These are phyloP conservation scores for Dufourea novaeangliae DNA, from an alignment of 1,140 invertebrate species.

Conservation along the genomic window DNA sequence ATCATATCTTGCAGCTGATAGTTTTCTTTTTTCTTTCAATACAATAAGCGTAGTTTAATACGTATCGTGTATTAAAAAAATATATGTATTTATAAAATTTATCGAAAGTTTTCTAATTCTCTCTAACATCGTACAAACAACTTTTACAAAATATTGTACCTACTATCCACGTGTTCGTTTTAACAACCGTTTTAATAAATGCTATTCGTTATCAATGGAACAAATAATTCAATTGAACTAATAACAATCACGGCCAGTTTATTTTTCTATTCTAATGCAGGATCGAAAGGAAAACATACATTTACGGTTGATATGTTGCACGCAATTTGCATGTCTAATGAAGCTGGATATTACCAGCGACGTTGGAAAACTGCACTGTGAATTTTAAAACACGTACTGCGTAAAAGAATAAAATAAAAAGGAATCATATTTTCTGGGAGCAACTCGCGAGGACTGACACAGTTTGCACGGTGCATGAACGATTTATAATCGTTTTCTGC, in stretches of 20 bases:
- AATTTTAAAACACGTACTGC: neutral
- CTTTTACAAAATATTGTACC: no score
- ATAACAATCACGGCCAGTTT: neutral
- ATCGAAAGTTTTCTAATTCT: no score
- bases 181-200: neutral
- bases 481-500: conserved; percentile 1
- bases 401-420: neutral
- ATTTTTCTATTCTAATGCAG: neutral
- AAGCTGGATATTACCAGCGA: neutral
- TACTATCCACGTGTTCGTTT: no score
- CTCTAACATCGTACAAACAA: no score
- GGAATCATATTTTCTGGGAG: neutral
- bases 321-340: conserved; percentile 1
- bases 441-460: neutral
- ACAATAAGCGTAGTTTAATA: neutral
- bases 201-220: neutral
- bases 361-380: neutral
- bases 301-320: neutral
- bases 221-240: neutral
- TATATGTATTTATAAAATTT: no score
- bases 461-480: neutral
- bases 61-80: no score
- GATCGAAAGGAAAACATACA: neutral
- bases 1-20: neutral
- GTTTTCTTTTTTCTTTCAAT: neutral